Evolutionary conservation across 1,140 invertebrate genomes (phyloP), one percentile per base, ranked within the genome.

Genomic region (Mya arenaria): DNA sequence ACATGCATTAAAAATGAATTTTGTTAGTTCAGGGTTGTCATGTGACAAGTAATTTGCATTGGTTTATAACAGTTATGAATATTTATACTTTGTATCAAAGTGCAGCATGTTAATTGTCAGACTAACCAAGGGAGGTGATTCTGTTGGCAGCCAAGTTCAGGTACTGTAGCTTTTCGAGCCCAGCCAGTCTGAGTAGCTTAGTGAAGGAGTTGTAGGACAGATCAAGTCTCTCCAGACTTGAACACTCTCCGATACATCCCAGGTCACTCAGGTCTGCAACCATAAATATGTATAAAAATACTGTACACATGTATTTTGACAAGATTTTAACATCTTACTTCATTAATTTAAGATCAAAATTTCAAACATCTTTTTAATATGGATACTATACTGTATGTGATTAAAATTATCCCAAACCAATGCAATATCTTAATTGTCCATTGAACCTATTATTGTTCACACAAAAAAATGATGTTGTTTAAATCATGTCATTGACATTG

Each of bases 101-200:
- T 30, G 62, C 37, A 68, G 28, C 19, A 15, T 39, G 4, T 17
- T 25, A n/a, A n/a, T n/a, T n/a, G n/a, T 69, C 19, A 15, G 4
- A 84, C 84, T 77, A 62, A 90, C 89, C 90, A 30, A 91, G 82
- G 62, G 85, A 86, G n/a, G 85, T 77, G 25, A 92, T 89, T 82
- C 85, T 88, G 74, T 92, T 92, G 6, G 88, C 89, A 28, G 89
- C 86, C 5, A 92, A 81, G 44, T 91, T 91, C 10, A 92, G 66
- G 10, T 39, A 60, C 13, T 80, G 75, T 15, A 92, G 74, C n/a
- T 85, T 84, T 6, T 79, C 79, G 3, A 92, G 83, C 30, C 89
- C 85, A 19, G 89, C 88, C 17, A 92, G 60, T 58, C 89, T 87
- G 56, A 87, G 86, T 0, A 92, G 83, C 58, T 83, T 86, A 30